Percentiles rank a stretch among this genome's conserved stretches.
These are phyloP conservation scores for Sialis fuliginosa DNA, from an alignment of 2,888 invertebrate genomes.

Conservation along the genomic window DNA sequence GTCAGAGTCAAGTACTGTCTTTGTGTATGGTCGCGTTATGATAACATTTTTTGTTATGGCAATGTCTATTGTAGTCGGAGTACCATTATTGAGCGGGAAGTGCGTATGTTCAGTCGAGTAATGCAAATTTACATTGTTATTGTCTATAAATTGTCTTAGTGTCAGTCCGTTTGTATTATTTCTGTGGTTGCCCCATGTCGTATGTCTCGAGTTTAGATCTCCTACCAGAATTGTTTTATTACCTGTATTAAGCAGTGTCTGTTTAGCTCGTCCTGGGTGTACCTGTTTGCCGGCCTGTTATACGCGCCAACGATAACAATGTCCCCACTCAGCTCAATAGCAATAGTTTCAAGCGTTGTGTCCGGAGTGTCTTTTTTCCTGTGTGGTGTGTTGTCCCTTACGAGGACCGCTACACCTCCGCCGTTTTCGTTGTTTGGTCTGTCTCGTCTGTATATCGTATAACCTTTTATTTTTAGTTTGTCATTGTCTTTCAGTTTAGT, in stretches of 20 bases:
- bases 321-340: conserved; percentile 9
- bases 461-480: conserved; percentile 10
- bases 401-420: conserved; percentile 10
- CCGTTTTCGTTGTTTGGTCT: conserved; percentile 1
- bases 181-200: conserved; percentile 10
- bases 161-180: conserved; percentile 11
- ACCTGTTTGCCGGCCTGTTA: too few species aligned
- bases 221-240: conserved; percentile 11
- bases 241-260: too few species aligned
- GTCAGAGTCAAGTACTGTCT: conserved; percentile 12
- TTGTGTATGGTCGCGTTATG: conserved; percentile 6
- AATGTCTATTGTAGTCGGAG: conserved; percentile 13
- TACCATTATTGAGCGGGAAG: conserved; percentile 10
- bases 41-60: conserved; percentile 12
- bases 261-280: too few species aligned
- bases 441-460: conserved; percentile 10
- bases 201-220: conserved; percentile 13
- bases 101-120: conserved; percentile 12
- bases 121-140: conserved; percentile 10
- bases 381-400: conserved; percentile 9
- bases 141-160: conserved; percentile 8
- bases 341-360: conserved; percentile 8
- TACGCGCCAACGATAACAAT: conserved; percentile 9
- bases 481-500: conserved; percentile 7
- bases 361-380: neutral